A percentile compares a stretch with the other conserved stretches of the same genome.
These are phyloP conservation scores for Antrozous pallidus DNA, from an alignment of 2,797 vertebrate species.

Conservation along the genomic window DNA sequence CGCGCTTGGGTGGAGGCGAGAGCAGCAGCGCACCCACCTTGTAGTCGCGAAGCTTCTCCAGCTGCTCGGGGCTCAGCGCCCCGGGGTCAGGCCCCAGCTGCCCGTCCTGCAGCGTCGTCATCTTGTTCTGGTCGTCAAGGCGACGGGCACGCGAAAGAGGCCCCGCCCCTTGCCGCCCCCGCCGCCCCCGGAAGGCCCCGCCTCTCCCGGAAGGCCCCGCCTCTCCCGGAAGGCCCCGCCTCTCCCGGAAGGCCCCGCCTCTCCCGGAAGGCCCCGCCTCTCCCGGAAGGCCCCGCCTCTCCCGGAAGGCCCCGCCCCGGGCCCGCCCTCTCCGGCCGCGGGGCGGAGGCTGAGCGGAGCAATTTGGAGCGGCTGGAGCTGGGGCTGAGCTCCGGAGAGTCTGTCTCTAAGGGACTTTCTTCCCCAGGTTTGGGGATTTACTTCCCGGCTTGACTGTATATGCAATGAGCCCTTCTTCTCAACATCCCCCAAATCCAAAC, in stretches of 20 bases:
- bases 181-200: background rate
- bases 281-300: background rate
- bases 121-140: constrained; percentile 54
- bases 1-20: background rate
- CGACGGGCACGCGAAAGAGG: background rate
- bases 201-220: background rate
- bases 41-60: constrained; percentile 55
- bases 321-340: background rate
- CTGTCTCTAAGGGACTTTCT: background rate
- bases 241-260: constrained; percentile 24
- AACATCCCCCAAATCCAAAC: background rate
- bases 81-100: background rate
- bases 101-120: background rate
- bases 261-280: constrained; percentile 10
- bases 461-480: background rate
- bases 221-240: background rate
- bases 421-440: background rate
- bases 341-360: background rate
- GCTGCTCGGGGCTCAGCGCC: constrained; percentile 55
- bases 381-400: too few relatives aligned
- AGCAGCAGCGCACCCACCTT: constrained; percentile 71
- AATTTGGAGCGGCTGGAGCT: fast-evolving
- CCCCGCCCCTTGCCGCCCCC: background rate
- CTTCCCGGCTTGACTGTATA: background rate
- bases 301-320: background rate